Percentiles rank a stretch among this genome's conserved stretches.
phyloP scores from a whole-genome alignment of 2,113 vertebrate genomes.

The Burhinus bistriatus region DNA sequence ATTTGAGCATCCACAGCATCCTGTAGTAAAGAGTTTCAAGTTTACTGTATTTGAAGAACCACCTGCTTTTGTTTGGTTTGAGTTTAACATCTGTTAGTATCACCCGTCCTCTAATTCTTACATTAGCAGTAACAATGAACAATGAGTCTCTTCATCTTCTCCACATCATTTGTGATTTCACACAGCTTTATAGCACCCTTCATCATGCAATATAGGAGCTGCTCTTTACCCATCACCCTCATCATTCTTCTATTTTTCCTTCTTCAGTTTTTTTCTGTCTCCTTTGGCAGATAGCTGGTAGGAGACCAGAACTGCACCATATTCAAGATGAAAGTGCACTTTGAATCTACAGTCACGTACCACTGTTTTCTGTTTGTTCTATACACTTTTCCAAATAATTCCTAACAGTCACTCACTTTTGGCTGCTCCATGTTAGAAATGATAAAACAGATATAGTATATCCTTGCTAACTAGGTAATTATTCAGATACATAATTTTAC shows the following conservation, averaged over 20 bases:
- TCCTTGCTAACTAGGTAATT: background rate
- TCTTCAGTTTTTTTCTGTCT: too few species aligned
- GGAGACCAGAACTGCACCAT: background rate
- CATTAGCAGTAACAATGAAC: background rate
- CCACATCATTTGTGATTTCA: background rate
- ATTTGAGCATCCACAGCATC: background rate
- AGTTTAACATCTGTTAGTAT: background rate
- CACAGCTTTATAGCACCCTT: background rate
- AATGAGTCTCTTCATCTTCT: background rate
- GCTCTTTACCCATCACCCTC: background rate
- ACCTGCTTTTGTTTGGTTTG: background rate
- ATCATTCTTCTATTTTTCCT: background rate
- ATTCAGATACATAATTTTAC: background rate
- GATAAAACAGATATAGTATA: background rate
- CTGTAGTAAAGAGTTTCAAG: background rate
- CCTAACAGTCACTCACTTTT: background rate
- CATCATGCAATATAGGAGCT: background rate
- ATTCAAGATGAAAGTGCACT: background rate
- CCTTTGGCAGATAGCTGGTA: background rate
- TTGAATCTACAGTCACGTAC: background rate
- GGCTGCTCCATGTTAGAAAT: background rate
- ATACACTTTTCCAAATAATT: background rate
- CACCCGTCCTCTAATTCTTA: background rate
- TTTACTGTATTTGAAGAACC: background rate
- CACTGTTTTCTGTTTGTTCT: background rate